A percentile compares a stretch with the other conserved stretches of the same genome.
Conservation (phyloP, 2,888 invertebrate species). For the Zhuqinia jingwanae region DNA sequence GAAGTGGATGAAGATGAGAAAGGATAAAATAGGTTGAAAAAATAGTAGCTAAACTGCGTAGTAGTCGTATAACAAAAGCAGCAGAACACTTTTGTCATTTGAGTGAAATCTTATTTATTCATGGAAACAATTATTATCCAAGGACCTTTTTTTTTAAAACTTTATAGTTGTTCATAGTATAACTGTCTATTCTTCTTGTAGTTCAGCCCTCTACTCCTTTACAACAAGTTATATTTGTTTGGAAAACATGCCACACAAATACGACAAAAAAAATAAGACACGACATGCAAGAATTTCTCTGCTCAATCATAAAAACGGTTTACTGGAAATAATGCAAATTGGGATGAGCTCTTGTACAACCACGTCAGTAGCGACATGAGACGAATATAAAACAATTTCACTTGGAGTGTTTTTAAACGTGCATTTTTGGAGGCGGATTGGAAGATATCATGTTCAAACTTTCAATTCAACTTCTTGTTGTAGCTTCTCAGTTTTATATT, state of each 20-base stretch:
- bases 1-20: conserved; percentile 12
- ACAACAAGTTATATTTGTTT: background rate
- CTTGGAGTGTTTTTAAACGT: background rate
- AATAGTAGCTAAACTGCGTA: no score
- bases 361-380: background rate
- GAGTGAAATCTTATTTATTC: conserved; percentile 62
- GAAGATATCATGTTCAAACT: no score
- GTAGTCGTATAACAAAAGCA: no score
- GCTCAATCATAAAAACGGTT: conserved; percentile 38
- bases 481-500: no score
- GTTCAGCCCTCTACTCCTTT: background rate
- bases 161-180: background rate
- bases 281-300: background rate
- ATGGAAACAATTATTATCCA: conserved; percentile 56
- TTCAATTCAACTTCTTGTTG: no score
- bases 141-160: conserved; percentile 28
- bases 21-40: background rate
- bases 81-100: conserved; percentile 41
- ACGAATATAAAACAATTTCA: background rate
- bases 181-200: background rate
- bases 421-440: no score
- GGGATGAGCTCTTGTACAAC: background rate
- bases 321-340: conserved; percentile 1
- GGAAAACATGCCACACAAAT: background rate
- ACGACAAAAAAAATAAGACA: background rate